Evolutionary conservation across 2,113 vertebrate genomes (phyloP), one percentile per base, ranked within the genome.

Genomic region (Suncus etruscus): DNA sequence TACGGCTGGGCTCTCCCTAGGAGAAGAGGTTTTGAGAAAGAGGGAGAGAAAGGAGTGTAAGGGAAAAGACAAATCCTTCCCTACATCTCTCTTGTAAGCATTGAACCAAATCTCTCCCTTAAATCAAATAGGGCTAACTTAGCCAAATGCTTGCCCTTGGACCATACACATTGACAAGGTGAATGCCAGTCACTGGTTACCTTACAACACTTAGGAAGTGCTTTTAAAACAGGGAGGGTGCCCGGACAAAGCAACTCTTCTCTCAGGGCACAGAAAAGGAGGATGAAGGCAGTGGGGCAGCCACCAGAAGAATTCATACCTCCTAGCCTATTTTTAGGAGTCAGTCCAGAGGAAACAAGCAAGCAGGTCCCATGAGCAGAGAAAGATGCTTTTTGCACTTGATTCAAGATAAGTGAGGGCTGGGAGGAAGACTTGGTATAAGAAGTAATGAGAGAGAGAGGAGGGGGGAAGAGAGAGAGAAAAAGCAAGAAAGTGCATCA

Each of bases 281-380:
- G 63, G 8, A 1, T 48, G 72, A 24, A 5, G 6, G 0, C 11
- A 27, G 54, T 61, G 72, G 47, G 69, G 48, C 72, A 31, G 58
- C 48, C 65, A 27, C 80, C 45, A 32, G 48, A 11, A 11, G 48
- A 76, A 9, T 63, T 45, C 51, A 69, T 16, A 63, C 22, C 9
- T 22, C 0, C 10, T 39, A 2, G 25, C 14, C 48, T 51, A 32
- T 78, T 83, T 77, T 61, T 69, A 32, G 61, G 50, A 82, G 48
- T 39, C 61, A 50, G 25, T 83, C 65, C 69, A 78, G 74, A 87
- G 70, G 78, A 87, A 39, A 70, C 84, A 70, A 94, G 66, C 70
- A 15, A 74, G 65, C 89, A 85, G 83, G 75, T 78, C 51, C 14
- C 18, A 22, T 61, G 58, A 31, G n/a, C 25, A 0, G 32, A 87